Percentiles rank a stretch among this genome's conserved stretches.
phyloP scores from a whole-genome alignment of 1,140 invertebrate species.

The Plectrocnemia conspersa region DNA sequence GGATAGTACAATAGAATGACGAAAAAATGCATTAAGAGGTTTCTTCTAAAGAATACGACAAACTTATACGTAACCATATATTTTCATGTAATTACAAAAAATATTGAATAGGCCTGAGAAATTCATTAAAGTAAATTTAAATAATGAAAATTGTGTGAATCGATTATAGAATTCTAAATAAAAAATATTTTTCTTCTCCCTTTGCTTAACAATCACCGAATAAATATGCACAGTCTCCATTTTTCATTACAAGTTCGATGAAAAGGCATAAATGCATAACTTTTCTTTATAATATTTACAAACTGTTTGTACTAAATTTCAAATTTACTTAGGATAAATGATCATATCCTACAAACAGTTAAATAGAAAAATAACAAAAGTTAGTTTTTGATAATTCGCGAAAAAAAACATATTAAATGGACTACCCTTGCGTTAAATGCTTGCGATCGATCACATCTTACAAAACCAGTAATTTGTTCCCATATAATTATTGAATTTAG shows the following conservation, averaged over 20 bases:
- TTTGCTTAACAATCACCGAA: constrained; percentile 11
- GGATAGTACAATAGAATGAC: not conserved
- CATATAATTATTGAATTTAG: constrained; percentile 11
- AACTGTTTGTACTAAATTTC: constrained; percentile 28
- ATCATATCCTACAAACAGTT: constrained; percentile 24
- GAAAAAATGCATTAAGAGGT: not conserved
- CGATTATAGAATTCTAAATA: constrained; percentile 20
- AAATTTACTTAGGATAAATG: constrained; percentile 13
- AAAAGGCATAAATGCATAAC: constrained; percentile 30
- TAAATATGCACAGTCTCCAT: constrained; percentile 21
- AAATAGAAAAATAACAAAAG: too few relatives aligned
- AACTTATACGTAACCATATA: constrained; percentile 31
- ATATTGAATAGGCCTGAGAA: constrained; percentile 33
- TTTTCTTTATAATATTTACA: constrained; percentile 22
- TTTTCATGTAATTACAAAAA: constrained; percentile 35
- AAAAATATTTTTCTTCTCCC: constrained; percentile 15
- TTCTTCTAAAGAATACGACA: constrained; percentile 11
- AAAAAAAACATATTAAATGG: too few relatives aligned
- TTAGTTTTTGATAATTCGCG: too few relatives aligned
- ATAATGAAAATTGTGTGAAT: constrained; percentile 28
- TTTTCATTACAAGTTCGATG: not conserved
- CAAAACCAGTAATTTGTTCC: constrained; percentile 4
- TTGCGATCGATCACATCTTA: constrained; percentile 2
- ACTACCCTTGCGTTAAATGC: not conserved
- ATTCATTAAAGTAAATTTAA: constrained; percentile 30